Percentiles rank a stretch among this genome's conserved stretches.
Evolutionary conservation across 2,888 invertebrate genomes (phyloP).

Genomic region (Euzophera pinguis): DNA sequence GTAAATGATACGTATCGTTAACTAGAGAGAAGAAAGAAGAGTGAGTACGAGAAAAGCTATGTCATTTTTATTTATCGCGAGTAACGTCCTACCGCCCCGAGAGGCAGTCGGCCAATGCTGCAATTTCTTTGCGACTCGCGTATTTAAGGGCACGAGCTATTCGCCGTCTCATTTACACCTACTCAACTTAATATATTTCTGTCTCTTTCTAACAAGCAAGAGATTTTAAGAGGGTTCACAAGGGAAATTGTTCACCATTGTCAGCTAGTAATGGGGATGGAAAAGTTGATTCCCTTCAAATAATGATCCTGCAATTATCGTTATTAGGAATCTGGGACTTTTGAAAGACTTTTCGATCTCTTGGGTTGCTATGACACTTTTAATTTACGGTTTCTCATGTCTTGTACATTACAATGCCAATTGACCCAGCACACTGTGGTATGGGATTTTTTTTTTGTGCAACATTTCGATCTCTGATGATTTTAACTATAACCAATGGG

Average conservation of each 20-base stretch:
- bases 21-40: constrained; percentile 44
- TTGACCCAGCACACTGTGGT: too few species aligned
- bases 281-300: constrained; percentile 69
- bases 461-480: too few species aligned
- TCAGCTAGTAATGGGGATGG: constrained; percentile 64
- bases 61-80: constrained; percentile 49
- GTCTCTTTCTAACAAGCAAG: constrained; percentile 32
- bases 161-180: constrained; percentile 31
- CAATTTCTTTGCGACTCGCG: constrained; percentile 21
- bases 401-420: too few species aligned
- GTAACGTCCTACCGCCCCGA: constrained; percentile 46
- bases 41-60: constrained; percentile 41
- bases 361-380: constrained; percentile 14
- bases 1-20: constrained; percentile 75
- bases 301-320: constrained; percentile 67
- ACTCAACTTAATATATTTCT: constrained; percentile 16
- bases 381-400: too few species aligned
- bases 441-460: too few species aligned
- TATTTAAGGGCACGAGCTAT: constrained; percentile 47
- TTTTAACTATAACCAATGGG: too few species aligned
- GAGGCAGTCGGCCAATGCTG: constrained; percentile 61
- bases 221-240: constrained; percentile 56
- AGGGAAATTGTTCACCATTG: constrained; percentile 69
- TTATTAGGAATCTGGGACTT: constrained; percentile 38
- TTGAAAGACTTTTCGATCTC: constrained; percentile 11